phyloP scores from a whole-genome alignment of 1,140 invertebrate species.

The Sesamia nonagrioides region DNA sequence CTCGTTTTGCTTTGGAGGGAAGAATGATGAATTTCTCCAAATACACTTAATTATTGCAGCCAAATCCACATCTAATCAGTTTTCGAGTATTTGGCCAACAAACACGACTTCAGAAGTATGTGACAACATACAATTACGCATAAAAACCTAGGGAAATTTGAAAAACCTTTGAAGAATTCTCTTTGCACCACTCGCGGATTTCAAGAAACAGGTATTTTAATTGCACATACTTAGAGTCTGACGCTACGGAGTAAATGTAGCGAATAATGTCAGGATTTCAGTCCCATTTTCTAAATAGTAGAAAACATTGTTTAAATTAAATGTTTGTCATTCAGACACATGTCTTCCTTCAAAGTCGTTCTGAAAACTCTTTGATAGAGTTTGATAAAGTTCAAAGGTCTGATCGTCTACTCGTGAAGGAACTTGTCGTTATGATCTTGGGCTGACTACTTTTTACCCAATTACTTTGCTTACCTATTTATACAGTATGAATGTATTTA shows the following conservation, averaged over 20 bases:
- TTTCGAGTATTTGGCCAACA: not conserved
- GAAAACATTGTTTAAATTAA: not conserved
- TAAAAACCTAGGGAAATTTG: not conserved
- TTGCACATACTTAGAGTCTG: conserved; percentile 10
- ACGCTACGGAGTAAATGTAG: not conserved
- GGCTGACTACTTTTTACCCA: no score
- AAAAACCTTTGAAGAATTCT: not conserved
- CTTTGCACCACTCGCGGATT: not conserved
- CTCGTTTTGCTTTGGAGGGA: not conserved
- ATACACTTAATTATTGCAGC: not conserved
- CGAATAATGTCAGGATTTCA: not conserved
- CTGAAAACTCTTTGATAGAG: no score
- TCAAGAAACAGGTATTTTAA: not conserved
- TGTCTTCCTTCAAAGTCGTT: no score
- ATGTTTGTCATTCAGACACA: no score
- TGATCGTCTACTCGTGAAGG: no score
- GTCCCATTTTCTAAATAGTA: no score
- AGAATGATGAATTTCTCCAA: not conserved
- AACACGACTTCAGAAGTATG: not conserved
- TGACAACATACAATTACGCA: not conserved
- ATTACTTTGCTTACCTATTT: no score
- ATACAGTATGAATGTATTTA: no score
- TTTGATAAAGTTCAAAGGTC: no score
- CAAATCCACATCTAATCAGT: not conserved
- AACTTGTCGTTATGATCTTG: no score